These are phyloP conservation scores for Dendrolimus punctatus DNA, from an alignment of 1,140 invertebrate genomes.

Conservation along the genomic window DNA sequence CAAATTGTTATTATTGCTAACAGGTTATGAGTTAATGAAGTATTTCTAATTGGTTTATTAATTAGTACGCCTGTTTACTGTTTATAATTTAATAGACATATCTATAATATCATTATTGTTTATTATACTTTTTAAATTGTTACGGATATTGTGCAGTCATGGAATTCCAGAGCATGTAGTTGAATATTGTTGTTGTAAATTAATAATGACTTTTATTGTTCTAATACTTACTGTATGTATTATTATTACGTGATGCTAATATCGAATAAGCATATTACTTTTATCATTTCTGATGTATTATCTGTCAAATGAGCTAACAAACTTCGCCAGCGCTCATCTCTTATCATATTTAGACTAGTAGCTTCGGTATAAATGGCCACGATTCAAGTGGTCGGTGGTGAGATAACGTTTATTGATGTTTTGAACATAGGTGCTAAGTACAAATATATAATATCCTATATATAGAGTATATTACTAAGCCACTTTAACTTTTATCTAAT, in stretches of 20 bases:
- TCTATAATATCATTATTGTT: too few relatives aligned
- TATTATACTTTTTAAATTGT: too few relatives aligned
- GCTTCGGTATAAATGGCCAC: slow-evolving; percentile 40
- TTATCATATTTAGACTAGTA: slow-evolving; percentile 38
- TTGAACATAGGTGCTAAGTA: slow-evolving; percentile 30
- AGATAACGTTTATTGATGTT: slow-evolving; percentile 53
- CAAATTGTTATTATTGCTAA: too few relatives aligned
- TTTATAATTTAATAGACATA: too few relatives aligned
- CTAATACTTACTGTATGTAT: slow-evolving; percentile 8
- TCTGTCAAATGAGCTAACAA: slow-evolving; percentile 45
- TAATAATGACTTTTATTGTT: slow-evolving; percentile 28
- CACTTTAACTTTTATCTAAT: slow-evolving; percentile 14
- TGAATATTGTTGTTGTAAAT: slow-evolving; percentile 17
- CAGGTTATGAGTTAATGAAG: too few relatives aligned
- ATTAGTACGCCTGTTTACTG: too few relatives aligned
- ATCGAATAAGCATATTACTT: slow-evolving; percentile 26
- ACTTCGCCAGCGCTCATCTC: slow-evolving; percentile 23
- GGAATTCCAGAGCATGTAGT: slow-evolving; percentile 28
- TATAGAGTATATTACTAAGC: slow-evolving; percentile 20
- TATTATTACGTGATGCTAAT: slow-evolving; percentile 35
- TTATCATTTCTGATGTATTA: slow-evolving; percentile 50
- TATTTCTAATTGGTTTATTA: too few relatives aligned
- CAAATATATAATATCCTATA: slow-evolving; percentile 23
- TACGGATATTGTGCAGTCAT: slow-evolving; percentile 16
- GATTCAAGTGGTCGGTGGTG: slow-evolving; percentile 39